Evolutionary conservation across 1,140 invertebrate genomes (phyloP).

Genomic region (Drosophila miranda): DNA sequence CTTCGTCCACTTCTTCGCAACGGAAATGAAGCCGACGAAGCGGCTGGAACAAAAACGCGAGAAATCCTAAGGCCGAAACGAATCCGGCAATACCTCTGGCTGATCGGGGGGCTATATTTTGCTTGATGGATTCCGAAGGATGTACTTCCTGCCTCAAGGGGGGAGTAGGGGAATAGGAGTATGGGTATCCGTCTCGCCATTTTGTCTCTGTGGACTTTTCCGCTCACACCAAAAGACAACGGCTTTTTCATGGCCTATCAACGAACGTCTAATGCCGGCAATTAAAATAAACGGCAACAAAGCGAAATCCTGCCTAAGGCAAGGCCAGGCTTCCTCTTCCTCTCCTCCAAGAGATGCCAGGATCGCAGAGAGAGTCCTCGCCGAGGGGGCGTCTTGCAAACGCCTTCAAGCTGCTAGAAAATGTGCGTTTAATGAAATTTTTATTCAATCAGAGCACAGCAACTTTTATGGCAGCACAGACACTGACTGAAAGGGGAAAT

Average conservation of each 20-base stretch:
- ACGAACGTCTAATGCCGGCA: conserved; percentile 68
- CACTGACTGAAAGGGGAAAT: background rate
- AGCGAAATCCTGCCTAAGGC: conserved; percentile 25
- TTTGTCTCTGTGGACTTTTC: conserved; percentile 4
- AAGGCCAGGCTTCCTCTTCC: background rate
- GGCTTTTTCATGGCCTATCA: conserved; percentile 74
- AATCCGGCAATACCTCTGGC: conserved; percentile 26
- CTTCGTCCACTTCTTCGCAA: background rate
- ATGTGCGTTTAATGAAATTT: conserved; percentile 79
- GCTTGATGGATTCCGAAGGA: background rate
- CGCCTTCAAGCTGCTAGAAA: conserved; percentile 52
- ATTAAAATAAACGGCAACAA: conserved; percentile 74
- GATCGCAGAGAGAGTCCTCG: background rate
- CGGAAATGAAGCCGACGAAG: conserved; percentile 67
- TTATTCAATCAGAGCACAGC: conserved; percentile 70
- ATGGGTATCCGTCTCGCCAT: conserved; percentile 12
- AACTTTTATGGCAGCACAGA: conserved; percentile 53
- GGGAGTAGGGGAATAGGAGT: no score
- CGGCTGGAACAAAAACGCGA: conserved; percentile 55
- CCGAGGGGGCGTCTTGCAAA: conserved; percentile 9
- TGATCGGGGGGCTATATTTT: conserved; percentile 15
- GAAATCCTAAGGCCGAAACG: background rate
- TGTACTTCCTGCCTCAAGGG: background rate
- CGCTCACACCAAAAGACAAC: conserved; percentile 10
- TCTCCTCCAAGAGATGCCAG: conserved; percentile 12